Evolutionary conservation across 1,140 invertebrate genomes (phyloP).

Genomic region (Phymorhynchus buccinoides): DNA sequence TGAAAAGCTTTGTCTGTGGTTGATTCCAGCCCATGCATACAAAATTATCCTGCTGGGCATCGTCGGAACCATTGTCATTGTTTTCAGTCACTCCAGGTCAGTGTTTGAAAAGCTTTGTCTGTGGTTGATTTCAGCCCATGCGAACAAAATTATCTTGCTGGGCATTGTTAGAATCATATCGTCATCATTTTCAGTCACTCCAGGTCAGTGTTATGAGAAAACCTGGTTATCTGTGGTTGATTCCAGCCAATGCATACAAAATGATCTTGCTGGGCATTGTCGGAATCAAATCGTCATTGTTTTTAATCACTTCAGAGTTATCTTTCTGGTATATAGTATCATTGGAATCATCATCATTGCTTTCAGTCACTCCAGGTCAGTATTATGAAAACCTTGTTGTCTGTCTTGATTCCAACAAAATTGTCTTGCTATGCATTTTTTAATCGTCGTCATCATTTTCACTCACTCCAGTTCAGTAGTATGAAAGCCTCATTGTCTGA

Average conservation of each 20-base stretch:
- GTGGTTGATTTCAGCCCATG: too few relatives aligned
- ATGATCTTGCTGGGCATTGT: slow-evolving; percentile 88
- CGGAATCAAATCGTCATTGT: slow-evolving; percentile 93
- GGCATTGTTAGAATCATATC: slow-evolving; percentile 87
- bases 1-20: too few relatives aligned
- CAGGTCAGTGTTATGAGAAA: too few relatives aligned
- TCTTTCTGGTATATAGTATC: slow-evolving; percentile 86
- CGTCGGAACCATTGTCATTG: slow-evolving; percentile 91
- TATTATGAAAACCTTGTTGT: too few relatives aligned
- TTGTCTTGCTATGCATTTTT: slow-evolving; percentile 86
- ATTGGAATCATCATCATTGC: slow-evolving; percentile 92
- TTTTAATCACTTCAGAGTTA: too few relatives aligned
- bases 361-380: slow-evolving; percentile 93
- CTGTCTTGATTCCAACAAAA: slow-evolving; percentile 88
- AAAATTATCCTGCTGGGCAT: slow-evolving; percentile 90
- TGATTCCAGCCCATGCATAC: slow-evolving; percentile 85
- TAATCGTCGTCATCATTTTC: slow-evolving; percentile 90
- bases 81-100: slow-evolving; percentile 94
- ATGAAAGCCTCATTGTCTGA: too few relatives aligned
- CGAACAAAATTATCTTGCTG: slow-evolving; percentile 88
- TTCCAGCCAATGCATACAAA: slow-evolving; percentile 87
- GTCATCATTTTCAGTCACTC: slow-evolving; percentile 95
- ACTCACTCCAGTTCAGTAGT: slow-evolving; percentile 96
- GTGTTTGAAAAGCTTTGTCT: too few relatives aligned
- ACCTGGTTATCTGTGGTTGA: too few relatives aligned